Conservation (phyloP, 2,113 vertebrate genomes). For the Dipodomys spectabilis region DNA sequence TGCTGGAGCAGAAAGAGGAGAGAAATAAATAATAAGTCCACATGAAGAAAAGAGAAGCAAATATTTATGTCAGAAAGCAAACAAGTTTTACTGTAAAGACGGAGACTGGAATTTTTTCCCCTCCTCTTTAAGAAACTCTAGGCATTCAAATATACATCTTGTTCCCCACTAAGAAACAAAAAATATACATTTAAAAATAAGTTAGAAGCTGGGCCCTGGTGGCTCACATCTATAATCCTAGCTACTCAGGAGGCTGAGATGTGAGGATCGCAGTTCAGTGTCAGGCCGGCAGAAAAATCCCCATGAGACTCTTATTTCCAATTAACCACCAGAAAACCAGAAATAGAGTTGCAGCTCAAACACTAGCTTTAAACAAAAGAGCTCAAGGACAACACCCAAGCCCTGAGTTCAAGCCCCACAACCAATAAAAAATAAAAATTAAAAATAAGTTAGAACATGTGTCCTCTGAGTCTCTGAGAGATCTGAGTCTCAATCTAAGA, state of each 20-base stretch:
- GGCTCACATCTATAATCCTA: no score
- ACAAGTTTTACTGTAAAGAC: neutral
- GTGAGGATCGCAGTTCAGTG: no score
- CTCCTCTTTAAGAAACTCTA: slow-evolving; percentile 4
- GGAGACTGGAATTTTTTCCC: neutral
- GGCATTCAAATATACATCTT: neutral
- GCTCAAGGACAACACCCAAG: no score
- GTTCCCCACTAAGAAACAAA: neutral
- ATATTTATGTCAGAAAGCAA: slow-evolving; percentile 42
- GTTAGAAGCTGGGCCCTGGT: neutral
- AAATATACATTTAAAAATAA: neutral
- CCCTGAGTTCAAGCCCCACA: neutral
- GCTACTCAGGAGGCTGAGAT: no score
- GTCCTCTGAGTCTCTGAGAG: neutral
- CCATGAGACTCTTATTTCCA: no score
- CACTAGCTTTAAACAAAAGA: no score
- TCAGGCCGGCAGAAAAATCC: no score
- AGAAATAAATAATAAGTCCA: neutral
- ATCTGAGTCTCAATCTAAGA: neutral
- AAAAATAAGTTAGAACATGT: neutral
- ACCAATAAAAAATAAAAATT: neutral
- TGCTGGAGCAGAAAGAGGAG: neutral
- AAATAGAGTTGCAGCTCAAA: no score
- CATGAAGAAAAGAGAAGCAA: slow-evolving; percentile 48
- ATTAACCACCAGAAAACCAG: no score